Percentiles rank a stretch among this genome's conserved stretches.
phyloP scores from a whole-genome alignment of 2,797 vertebrate genomes.

The Chaenodraco wilsoni region DNA sequence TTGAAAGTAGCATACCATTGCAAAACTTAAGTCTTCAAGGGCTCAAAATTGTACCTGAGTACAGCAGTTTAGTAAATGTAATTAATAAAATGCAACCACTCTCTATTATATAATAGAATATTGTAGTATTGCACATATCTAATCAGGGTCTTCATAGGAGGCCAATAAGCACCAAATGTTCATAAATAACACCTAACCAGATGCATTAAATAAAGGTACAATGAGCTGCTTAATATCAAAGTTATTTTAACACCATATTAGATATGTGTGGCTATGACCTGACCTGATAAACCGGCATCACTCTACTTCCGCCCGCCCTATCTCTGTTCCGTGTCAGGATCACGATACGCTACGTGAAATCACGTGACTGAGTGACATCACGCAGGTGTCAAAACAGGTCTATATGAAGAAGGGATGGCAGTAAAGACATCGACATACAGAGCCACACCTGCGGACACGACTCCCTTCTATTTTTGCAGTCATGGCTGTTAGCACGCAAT shows the following conservation, averaged over 20 bases:
- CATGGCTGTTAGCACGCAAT: slow-evolving; percentile 29
- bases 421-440: background rate
- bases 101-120: background rate
- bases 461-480: accelerated
- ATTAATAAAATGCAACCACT: background rate
- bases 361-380: slow-evolving; percentile 54
- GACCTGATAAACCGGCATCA: too few relatives aligned
- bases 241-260: background rate
- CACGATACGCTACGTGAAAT: background rate
- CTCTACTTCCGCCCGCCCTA: too few relatives aligned
- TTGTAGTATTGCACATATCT: too few relatives aligned
- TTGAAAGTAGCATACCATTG: background rate
- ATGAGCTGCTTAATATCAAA: too few relatives aligned
- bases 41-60: background rate
- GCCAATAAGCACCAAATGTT: too few relatives aligned
- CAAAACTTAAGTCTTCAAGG: background rate
- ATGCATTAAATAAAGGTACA: too few relatives aligned
- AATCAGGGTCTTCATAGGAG: too few relatives aligned
- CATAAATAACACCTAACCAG: background rate
- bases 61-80: background rate
- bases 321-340: background rate
- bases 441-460: background rate
- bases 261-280: background rate
- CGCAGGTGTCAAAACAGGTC: slow-evolving; percentile 22
- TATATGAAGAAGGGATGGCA: background rate